Evolutionary conservation across 2,888 invertebrate genomes (phyloP), one percentile per base, ranked within the genome.

Genomic region (Synanthedon formicaeformis): DNA sequence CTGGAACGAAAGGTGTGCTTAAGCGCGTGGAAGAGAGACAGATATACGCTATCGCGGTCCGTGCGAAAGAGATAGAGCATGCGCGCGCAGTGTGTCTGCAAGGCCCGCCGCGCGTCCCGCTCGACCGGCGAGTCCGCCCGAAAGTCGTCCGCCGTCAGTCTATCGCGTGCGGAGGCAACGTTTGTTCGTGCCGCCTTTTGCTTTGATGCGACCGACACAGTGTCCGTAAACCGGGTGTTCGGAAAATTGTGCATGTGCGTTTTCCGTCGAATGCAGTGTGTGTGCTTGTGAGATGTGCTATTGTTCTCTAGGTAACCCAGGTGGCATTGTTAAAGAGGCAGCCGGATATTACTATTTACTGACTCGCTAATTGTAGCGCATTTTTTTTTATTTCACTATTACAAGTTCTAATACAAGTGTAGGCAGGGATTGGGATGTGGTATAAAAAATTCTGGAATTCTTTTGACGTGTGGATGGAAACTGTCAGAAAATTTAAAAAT

Each of bases 211-310:
- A 85, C 78, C 85, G 83, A 83, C 84, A 80, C 83, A 79, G 83
- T 83, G 80, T 78, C 84, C 83, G 84, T 81, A 84, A 84, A 34
- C 34, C 75, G 79, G 84, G 79, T 81, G 81, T 82, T 85, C 85
- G 86, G 86, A 85, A 85, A 87, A 86, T 86, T 87, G 86, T 87
- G 86, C 82, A 85, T 87, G 86, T 87, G 86, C 86, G 83, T 83
- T 87, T 86, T 85, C 86, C 86, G 85, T 78, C 74, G 73, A 76
- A 71, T 77, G 79, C 78, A 82, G 85, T 85, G 86, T 86, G 78
- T 85, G 85, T 86, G 82, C 73, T 79, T 81, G 85, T 86, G 87
- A 80, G 78, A 87, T 86, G 86, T 87, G 86, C 84, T 81, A 82
- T 87, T 86, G 83, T 87, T 87, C 84, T 81, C 81, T 87, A 87